Base-by-base conservation (phyloP, 2,888 invertebrate species). In the Agrotis ipsilon region DNA sequence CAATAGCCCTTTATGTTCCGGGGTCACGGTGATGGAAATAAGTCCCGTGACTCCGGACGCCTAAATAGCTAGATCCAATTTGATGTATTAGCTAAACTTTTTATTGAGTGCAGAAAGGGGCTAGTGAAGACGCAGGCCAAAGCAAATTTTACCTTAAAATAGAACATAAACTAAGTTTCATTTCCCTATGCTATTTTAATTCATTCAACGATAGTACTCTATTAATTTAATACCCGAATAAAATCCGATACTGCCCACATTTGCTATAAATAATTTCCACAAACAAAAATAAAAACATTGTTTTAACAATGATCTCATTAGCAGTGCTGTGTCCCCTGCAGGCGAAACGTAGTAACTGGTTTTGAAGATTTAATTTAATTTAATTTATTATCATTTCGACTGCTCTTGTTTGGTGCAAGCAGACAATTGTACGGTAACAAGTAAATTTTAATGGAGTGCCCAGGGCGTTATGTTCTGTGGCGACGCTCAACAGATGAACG, bases 231-330 rank as follows among this genome's bases (percentile, higher is more conserved):
- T 19, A 46, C 2, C 0, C 19, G 11, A 18, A 4, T 5, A 11
- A 27, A n/a, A 5, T 43, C 27, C 11, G 21, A 32, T 61, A 21
- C n/a, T 46, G 21, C 6, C 71, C 1, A 32, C 21, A 55, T 19
- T 55, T 48, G 13, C 14, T 39, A 13, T 54, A 14, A 62, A 21
- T 32, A 71, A 59, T 13, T 51, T 52, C 43, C 54, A 27, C 48
- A 75, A 67, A 67, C 61, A 62, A 60, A 14, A 61, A 59, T 61
- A 19, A 61, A 72, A 72, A 75, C 52, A 77, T 68, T 67, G 24
- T 77, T 82, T 24, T 59, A 73, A 80, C 72, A 82, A 69, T 68
- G 58, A 55, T 18, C 73, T 82, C 82, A 82, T 82, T 82, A 82
- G 52, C 64, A 70, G 66, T 24, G 62, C n/a, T 67, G 58, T 72